Base-by-base conservation (phyloP, 1,140 invertebrate genomes). In the Atta texana region DNA sequence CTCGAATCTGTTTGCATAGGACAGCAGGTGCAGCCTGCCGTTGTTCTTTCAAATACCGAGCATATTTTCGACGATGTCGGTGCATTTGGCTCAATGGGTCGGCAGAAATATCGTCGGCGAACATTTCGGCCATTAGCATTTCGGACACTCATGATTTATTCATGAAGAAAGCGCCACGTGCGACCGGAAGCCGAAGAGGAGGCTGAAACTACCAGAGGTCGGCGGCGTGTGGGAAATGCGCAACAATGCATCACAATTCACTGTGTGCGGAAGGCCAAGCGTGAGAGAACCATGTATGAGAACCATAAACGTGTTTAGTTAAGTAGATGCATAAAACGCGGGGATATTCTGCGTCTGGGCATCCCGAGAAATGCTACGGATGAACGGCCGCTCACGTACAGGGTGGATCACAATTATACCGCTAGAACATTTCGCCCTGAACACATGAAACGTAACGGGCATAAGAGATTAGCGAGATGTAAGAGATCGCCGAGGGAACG, bases 51-150 rank as follows among this genome's bases (percentile, higher is more conserved):
- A 63, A 77, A 76, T 74, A 57, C 84, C 24, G 76, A 85, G 61
- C 88, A 78, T 89, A 89, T 89, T 89, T 80, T 81, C 75, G 74
- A 24, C 88, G 71, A 76, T 64, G 88, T 89, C 85, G 51, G 87
- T 55, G 57, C 44, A 88, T 80, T 89, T 88, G 76, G 87, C 71
- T 89, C 82, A 71, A 88, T 78, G 69, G 68, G 76, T 86, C 51
- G 85, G 85, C 34, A 66, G 89, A 85, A 87, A 89, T 82, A 88
- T 21, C 71, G 71, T 39, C 74, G 64, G 76, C 82, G 86, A 53
- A 82, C 87, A 86, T 91, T 91, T 90, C 87, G 66, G 71, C 89
- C 87, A 88, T 91, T 91, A 91, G 89, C 90, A 90, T 91, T 91
- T 91, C 87, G 90, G 84, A 75, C 75, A 55, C 69, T 90, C 87